Evolutionary conservation across 1,140 invertebrate genomes (phyloP), one percentile per base, ranked within the genome.

Genomic region (Druon quercuslanigerum): DNA sequence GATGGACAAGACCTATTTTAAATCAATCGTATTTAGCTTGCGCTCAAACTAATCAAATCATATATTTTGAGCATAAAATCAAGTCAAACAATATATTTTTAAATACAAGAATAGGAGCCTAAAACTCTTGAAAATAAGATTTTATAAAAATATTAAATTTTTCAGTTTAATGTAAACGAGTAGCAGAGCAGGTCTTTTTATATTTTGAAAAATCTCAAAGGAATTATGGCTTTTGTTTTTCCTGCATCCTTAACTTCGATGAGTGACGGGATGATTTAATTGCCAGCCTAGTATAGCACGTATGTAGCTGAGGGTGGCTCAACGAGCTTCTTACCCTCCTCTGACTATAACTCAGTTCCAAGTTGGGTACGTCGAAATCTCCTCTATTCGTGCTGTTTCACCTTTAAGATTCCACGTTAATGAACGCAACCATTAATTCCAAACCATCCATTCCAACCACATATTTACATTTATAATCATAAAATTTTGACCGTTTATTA

Each of bases 301-400:
- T 51, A 70, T 46, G 19, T 60, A 82, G 77, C 72, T 74, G 60
- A 54, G 73, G 72, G 78, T 78, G 79, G 78, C 73, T 72, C 75
- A 79, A 79, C 73, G 81, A 82, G 81, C 75, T 72, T 75, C 76
- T 82, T 80, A 78, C 74, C 73, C 76, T 78, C 51, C 81, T 78
- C 51, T 71, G 14, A 40, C 25, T 66, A 66, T 66, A 66, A 80
- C 76, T 77, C 75, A 74, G 51, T 78, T 73, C 66, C 74, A 74
- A 79, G 79, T 16, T 33, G 60, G 25, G 60, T 3, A 16, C 1
- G 60, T 66, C 60, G 40, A 66, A 16, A 0, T 66, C 33, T 33
- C 25, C 25, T 66, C 60, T 66, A 66, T 66, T 66, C 33, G 16
- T 66, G 25, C 12, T 33, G 17, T 2, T 66, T 66, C 60, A 66